phyloP scores from a whole-genome alignment of 2,113 vertebrate species.

The Apus apus region DNA sequence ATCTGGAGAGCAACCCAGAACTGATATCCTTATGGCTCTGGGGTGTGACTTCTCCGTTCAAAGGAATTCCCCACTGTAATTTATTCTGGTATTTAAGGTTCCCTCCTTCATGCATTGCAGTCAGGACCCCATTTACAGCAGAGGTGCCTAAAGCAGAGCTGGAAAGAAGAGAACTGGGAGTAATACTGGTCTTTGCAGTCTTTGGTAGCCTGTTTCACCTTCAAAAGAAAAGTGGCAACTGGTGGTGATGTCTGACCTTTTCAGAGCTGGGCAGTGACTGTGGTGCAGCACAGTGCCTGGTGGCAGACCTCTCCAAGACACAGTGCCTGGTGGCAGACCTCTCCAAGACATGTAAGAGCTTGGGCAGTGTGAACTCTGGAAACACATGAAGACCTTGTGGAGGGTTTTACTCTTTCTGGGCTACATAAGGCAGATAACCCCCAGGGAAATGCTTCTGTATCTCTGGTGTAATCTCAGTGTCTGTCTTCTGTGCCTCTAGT shows the following conservation, averaged over 20 bases:
- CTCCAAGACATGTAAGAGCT: accelerated
- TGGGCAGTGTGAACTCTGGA: neutral
- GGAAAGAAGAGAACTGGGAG: neutral
- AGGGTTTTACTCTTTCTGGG: neutral
- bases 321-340: neutral
- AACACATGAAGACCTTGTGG: neutral
- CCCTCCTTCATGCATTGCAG: neutral
- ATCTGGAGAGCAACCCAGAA: neutral
- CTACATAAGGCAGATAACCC: neutral
- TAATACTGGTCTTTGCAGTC: neutral
- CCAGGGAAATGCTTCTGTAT: neutral
- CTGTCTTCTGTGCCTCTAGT: neutral
- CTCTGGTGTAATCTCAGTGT: neutral
- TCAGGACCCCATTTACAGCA: neutral
- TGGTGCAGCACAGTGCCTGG: neutral
- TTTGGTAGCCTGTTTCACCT: neutral
- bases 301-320: neutral
- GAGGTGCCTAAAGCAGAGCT: neutral
- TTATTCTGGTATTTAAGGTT: conserved; percentile 36
- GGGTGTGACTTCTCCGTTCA: conserved; percentile 38
- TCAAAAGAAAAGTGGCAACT: neutral
- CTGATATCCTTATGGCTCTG: neutral
- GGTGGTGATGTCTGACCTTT: neutral
- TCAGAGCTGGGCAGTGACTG: neutral
- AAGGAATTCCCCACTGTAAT: conserved; percentile 42